A percentile compares a stretch with the other conserved stretches of the same genome.
Conservation (phyloP, 2,888 invertebrate species). For the Tolmerus cingulatus region DNA sequence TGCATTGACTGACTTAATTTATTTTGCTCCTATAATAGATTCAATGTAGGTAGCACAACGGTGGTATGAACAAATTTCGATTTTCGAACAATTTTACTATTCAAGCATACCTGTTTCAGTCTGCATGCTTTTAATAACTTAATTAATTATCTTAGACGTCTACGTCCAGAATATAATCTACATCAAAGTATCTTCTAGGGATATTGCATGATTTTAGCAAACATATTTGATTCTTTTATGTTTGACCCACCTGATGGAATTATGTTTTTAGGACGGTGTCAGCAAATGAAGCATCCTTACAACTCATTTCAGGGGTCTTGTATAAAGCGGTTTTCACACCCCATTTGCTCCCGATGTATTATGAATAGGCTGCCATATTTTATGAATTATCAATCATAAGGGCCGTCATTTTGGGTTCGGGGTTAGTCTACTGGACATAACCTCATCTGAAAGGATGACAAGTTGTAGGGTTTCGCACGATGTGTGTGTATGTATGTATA, state of each 20-base stretch:
- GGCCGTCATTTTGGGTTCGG: background rate
- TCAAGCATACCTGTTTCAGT: background rate
- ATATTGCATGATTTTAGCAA: background rate
- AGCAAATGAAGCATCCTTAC: background rate
- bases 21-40: background rate
- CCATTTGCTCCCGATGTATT: background rate
- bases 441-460: background rate
- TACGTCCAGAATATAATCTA: background rate
- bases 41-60: background rate
- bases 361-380: background rate
- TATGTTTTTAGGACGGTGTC: background rate
- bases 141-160: background rate
- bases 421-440: background rate
- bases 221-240: background rate
- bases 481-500: background rate
- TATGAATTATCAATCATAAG: background rate
- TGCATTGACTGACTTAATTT: background rate
- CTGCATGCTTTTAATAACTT: background rate
- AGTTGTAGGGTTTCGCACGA: background rate
- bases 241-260: background rate
- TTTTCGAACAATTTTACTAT: background rate
- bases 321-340: background rate
- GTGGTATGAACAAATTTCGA: background rate
- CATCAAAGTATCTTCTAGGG: background rate
- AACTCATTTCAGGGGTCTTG: background rate